These are phyloP conservation scores for Drosophila acutilabella DNA, from an alignment of 2,888 invertebrate species.

Conservation along the genomic window DNA sequence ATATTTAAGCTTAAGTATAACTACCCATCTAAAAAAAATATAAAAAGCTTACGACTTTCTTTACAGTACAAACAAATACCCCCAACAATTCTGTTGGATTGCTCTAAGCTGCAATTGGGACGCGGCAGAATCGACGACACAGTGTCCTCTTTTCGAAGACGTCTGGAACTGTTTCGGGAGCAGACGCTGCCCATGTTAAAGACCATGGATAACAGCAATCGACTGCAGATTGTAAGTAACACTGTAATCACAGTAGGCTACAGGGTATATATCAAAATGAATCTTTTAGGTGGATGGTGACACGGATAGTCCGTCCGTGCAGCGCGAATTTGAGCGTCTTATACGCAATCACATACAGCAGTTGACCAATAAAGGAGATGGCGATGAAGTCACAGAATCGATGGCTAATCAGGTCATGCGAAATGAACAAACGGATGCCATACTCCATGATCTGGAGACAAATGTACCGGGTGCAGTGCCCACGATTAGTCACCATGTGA, in stretches of 20 bases:
- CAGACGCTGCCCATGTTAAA: slow-evolving; percentile 95
- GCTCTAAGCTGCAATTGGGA: slow-evolving; percentile 95
- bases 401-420: slow-evolving; percentile 56
- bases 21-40: too few relatives aligned
- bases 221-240: slow-evolving; percentile 93
- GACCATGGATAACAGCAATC: slow-evolving; percentile 91
- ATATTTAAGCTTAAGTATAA: too few relatives aligned
- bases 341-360: slow-evolving; percentile 89
- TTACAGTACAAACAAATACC: slow-evolving; percentile 91
- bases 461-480: slow-evolving; percentile 85
- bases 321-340: slow-evolving; percentile 90
- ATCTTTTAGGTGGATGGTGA: slow-evolving; percentile 91
- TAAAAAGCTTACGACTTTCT: neutral
- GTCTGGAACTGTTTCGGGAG: slow-evolving; percentile 94
- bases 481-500: slow-evolving; percentile 85
- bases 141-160: slow-evolving; percentile 92
- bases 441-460: slow-evolving; percentile 84
- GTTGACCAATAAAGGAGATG: slow-evolving; percentile 75
- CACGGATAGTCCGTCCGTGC: slow-evolving; percentile 91
- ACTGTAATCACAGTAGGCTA: too few relatives aligned
- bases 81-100: slow-evolving; percentile 93
- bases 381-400: slow-evolving; percentile 52
- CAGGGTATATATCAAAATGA: neutral
- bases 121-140: slow-evolving; percentile 94
- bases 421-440: slow-evolving; percentile 81